These are phyloP conservation scores for Platysternon megacephalum DNA, from an alignment of 2,113 vertebrate genomes.

Conservation along the genomic window DNA sequence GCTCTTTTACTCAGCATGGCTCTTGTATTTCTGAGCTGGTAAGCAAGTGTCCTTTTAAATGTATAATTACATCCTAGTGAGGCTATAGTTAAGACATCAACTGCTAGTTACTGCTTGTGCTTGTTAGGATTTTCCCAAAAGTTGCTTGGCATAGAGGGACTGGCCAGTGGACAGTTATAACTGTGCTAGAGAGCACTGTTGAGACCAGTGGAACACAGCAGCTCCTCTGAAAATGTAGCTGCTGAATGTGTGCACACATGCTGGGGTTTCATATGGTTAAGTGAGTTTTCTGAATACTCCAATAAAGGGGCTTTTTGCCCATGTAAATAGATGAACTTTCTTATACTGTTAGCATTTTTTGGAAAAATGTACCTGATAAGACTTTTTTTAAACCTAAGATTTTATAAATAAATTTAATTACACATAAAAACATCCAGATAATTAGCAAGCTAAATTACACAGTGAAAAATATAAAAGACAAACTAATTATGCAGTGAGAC, in stretches of 20 bases:
- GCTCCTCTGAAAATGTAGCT: neutral
- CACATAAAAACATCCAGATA: neutral
- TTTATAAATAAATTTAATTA: neutral
- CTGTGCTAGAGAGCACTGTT: neutral
- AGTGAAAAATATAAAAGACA: neutral
- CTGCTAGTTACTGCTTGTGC: neutral
- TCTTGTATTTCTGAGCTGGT: neutral
- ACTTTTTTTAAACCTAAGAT: neutral
- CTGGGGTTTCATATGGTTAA: neutral
- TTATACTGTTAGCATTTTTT: rapidly evolving
- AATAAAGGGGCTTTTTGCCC: neutral
- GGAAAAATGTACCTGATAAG: neutral
- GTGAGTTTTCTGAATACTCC: neutral
- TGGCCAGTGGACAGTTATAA: neutral
- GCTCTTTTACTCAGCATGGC: neutral
- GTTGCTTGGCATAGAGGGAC: neutral
- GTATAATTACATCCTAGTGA: neutral
- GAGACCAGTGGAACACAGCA: neutral
- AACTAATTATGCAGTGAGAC: neutral
- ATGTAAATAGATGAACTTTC: neutral
- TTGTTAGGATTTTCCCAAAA: neutral
- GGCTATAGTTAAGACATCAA: neutral
- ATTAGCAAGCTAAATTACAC: neutral
- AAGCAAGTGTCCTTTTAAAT: neutral
- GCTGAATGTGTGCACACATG: neutral